phyloP scores from a whole-genome alignment of 92 coral and sea anemone species.

The Montipora capitata region DNA sequence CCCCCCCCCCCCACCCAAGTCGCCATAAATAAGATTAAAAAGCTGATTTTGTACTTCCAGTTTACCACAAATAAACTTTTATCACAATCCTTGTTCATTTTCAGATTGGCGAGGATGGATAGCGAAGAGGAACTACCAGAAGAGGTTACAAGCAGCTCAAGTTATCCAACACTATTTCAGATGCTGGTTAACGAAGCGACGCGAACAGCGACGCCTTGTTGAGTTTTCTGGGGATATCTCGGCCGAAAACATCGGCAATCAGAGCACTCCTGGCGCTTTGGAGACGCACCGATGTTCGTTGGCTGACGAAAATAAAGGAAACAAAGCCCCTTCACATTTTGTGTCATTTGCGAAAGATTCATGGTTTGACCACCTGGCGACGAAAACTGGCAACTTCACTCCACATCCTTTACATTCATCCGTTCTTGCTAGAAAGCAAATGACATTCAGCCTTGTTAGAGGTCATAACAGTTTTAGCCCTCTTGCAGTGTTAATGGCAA shows the following conservation, averaged over 20 bases:
- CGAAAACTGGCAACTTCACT: neutral
- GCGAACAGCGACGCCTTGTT: conserved; percentile 1
- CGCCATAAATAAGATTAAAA: too few species aligned
- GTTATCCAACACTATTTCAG: conserved; percentile 59
- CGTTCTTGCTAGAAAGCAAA: neutral
- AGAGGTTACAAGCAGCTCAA: conserved; percentile 44
- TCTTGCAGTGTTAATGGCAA: conserved; percentile 30
- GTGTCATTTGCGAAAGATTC: neutral
- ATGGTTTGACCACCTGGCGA: conserved; percentile 24
- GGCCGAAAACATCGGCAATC: neutral
- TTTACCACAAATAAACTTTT: neutral
- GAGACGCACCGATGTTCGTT: neutral
- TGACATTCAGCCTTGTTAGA: neutral
- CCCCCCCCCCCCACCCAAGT: too few species aligned
- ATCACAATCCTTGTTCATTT: neutral
- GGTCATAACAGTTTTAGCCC: conserved; percentile 18
- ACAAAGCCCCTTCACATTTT: neutral
- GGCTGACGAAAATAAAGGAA: neutral
- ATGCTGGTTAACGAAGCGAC: conserved; percentile 23
- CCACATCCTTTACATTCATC: neutral
- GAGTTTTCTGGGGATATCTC: neutral
- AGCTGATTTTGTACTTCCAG: too few species aligned
- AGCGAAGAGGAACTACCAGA: conserved; percentile 36
- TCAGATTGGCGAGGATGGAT: conserved; percentile 74
- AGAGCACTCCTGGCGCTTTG: neutral